Evolutionary conservation across 2,113 vertebrate species (phyloP), one percentile per base, ranked within the genome.

Genomic region (Hippopotamus amphibius): DNA sequence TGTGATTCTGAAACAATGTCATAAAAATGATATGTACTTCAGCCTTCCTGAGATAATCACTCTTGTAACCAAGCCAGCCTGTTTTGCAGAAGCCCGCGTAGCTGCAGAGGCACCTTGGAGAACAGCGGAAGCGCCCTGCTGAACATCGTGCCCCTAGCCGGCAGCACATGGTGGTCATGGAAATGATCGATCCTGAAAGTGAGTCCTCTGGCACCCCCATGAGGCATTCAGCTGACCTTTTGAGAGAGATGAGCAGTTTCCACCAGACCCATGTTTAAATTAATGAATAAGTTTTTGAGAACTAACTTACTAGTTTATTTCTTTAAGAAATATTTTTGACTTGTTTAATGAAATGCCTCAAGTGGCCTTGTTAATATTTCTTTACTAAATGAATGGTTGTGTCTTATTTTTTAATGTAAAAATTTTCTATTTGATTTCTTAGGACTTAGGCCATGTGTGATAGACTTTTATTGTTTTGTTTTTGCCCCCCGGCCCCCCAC

Each of bases 61-160:
- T 22, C 22, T 26, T 69, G 9, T 61, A 94, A 81, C 66, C 65
- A 71, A 24, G 41, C 6, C 21, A 21, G 30, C 33, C 6, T 50
- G 22, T 24, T n/a, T 0, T 61, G n/a, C 50, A 68, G 57, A 82
- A 69, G 12, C 11, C 22, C 21, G n/a, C 7, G 59, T 2, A 50
- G 21, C 12, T 33, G 46, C 24, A 28, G 26, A 55, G 63, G 59
- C 12, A 80, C 4, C 37, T 13, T 46, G 7, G 37, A 37, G 41
- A 37, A 37, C 30, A 69, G 59, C 0, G 0, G 50, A 76, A 14
- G 21, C 0, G 7, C 9, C 1, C 6, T 24, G 74, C 14, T 26
- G 59, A 46, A 12, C 8, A 65, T 9, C 3, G 3, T 72, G 53
- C 41, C 43, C 17, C 10, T 0, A 46, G 37, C 26, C 43, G 26